These are phyloP conservation scores for Brienomyrus longianalis DNA, from an alignment of 2,113 vertebrate species.

Conservation along the genomic window DNA sequence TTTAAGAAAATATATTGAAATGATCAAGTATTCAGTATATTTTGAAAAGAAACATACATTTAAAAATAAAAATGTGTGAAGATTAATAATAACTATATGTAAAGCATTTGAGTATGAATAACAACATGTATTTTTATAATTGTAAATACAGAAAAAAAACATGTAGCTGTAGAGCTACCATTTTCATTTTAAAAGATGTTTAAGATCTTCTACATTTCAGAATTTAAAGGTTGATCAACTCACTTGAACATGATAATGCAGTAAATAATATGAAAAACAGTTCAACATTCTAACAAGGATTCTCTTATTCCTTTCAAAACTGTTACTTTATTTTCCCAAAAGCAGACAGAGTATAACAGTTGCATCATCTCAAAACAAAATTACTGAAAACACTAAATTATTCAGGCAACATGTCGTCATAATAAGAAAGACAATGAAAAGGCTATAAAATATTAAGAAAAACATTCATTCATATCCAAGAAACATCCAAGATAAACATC, in stretches of 20 bases:
- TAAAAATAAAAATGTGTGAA: background rate
- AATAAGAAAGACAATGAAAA: background rate
- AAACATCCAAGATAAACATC: too few relatives aligned
- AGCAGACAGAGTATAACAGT: background rate
- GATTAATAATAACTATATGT: background rate
- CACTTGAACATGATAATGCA: background rate
- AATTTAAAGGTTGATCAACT: background rate
- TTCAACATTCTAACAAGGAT: too few relatives aligned
- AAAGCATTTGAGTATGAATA: background rate
- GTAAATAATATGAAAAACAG: background rate
- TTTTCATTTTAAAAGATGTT: background rate
- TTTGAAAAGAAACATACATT: background rate
- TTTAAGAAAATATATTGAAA: background rate
- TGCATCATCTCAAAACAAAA: background rate
- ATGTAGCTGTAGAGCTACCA: background rate
- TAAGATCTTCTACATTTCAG: background rate
- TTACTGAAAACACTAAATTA: background rate
- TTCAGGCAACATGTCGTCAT: background rate
- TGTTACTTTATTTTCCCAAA: background rate
- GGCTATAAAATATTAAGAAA: background rate
- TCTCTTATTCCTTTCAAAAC: background rate
- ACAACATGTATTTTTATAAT: background rate
- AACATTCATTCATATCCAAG: background rate
- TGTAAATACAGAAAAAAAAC: background rate
- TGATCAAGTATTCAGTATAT: background rate